Evolutionary conservation across 2,113 vertebrate genomes (phyloP).

Genomic region (Erythrocercus mccallii): DNA sequence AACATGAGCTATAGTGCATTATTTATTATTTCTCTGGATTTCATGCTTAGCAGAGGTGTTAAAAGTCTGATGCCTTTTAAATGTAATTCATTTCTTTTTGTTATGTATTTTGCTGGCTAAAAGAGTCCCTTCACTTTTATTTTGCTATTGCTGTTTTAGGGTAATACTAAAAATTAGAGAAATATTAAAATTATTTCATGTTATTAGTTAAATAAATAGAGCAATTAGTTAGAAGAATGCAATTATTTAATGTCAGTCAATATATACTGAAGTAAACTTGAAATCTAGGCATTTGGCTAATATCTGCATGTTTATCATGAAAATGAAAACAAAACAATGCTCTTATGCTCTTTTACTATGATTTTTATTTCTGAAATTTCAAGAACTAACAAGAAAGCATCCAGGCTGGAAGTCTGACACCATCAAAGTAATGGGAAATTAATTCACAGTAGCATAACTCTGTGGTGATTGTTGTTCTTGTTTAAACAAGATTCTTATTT

Average conservation of each 20-base stretch:
- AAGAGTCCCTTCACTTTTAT: neutral
- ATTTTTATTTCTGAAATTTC: neutral
- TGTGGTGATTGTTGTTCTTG: conserved; percentile 35
- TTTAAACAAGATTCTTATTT: conserved; percentile 65
- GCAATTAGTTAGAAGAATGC: neutral
- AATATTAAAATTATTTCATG: neutral
- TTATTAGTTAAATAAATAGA: neutral
- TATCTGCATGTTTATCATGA: neutral
- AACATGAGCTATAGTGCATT: conserved; percentile 52
- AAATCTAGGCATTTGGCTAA: neutral
- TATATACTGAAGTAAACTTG: neutral
- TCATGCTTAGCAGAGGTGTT: conserved; percentile 42
- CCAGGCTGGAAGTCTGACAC: neutral
- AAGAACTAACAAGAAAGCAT: neutral
- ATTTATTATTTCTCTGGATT: conserved; percentile 56
- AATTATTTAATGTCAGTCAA: neutral
- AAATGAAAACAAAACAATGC: neutral
- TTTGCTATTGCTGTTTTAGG: neutral
- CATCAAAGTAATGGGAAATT: neutral
- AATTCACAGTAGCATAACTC: neutral
- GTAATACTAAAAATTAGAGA: neutral
- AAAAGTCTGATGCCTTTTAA: conserved; percentile 22
- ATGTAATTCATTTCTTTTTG: neutral
- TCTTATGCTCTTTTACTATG: neutral
- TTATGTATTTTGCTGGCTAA: neutral